Percentiles rank a stretch among this genome's conserved stretches.
Evolutionary conservation across 1,140 invertebrate species (phyloP).

Genomic region (Papilio helenus): DNA sequence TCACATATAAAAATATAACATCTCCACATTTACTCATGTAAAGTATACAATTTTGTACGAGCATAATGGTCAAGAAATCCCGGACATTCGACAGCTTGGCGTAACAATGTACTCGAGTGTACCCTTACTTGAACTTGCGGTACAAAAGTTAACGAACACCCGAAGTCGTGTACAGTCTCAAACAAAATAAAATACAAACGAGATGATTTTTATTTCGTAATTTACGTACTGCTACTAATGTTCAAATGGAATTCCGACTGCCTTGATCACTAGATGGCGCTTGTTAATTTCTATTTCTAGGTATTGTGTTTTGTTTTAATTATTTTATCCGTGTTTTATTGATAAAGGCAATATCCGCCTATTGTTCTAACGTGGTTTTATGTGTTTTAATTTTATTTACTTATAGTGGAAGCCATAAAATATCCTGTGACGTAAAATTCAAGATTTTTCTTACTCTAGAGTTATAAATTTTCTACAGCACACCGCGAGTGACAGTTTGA

Average conservation of each 20-base stretch:
- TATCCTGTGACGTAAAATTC: neutral
- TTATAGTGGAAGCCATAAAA: neutral
- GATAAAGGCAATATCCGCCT: neutral
- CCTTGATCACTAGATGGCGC: no score
- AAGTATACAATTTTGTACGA: neutral
- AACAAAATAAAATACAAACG: neutral
- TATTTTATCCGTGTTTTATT: no score
- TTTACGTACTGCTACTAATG: no score
- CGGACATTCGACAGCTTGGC: constrained; percentile 1
- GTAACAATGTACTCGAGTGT: constrained; percentile 8
- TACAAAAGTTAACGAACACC: constrained; percentile 13
- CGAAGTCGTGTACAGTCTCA: constrained; percentile 3
- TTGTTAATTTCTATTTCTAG: no score
- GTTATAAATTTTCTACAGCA: constrained; percentile 16
- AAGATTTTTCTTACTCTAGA: constrained; percentile 7
- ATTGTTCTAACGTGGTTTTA: neutral
- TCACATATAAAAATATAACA: neutral
- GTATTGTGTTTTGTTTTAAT: no score
- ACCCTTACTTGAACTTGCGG: constrained; percentile 14
- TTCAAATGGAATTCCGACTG: no score
- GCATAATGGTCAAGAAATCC: neutral
- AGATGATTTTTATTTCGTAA: neutral
- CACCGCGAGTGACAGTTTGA: constrained; percentile 1
- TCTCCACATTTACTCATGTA: neutral
- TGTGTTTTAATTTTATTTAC: neutral